phyloP scores from a whole-genome alignment of 1,140 invertebrate species.

The Steinernema feltiae region DNA sequence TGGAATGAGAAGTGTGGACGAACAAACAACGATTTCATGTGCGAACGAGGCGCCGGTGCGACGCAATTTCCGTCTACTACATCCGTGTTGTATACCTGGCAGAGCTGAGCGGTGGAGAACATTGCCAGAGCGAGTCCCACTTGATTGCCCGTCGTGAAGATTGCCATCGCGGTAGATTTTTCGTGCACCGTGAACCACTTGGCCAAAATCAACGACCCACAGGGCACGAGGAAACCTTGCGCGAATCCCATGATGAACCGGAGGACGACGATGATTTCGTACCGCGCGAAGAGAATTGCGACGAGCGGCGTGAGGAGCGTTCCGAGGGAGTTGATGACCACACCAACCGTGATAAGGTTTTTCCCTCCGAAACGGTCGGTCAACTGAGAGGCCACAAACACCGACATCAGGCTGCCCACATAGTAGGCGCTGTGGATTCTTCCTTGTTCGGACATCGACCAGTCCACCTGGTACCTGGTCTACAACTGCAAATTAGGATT shows the following conservation, averaged over 20 bases:
- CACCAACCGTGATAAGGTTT: conserved; percentile 17
- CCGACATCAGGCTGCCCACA: conserved; percentile 23
- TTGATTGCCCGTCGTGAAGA: conserved; percentile 37
- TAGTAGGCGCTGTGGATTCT: conserved; percentile 30
- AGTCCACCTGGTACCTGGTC: conserved; percentile 22
- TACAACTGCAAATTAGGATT: background rate
- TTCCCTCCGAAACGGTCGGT: conserved; percentile 26
- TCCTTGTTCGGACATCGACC: conserved; percentile 18
- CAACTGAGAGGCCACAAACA: conserved; percentile 12
- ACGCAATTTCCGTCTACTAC: too few relatives aligned
- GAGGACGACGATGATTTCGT: background rate
- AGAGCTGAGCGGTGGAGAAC: conserved; percentile 27
- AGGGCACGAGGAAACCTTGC: conserved; percentile 32
- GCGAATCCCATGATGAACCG: conserved; percentile 30
- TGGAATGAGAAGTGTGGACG: too few relatives aligned
- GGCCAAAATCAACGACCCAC: conserved; percentile 29
- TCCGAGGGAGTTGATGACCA: conserved; percentile 21
- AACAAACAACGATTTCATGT: too few relatives aligned
- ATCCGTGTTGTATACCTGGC: conserved; percentile 19
- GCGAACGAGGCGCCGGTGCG: too few relatives aligned
- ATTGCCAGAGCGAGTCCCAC: conserved; percentile 28
- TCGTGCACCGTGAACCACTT: conserved; percentile 31
- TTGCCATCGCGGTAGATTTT: conserved; percentile 31
- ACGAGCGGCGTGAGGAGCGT: conserved; percentile 21
- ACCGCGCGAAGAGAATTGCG: conserved; percentile 9